phyloP scores from a whole-genome alignment of 2,797 vertebrate species.

The Clarias platycephalus region DNA sequence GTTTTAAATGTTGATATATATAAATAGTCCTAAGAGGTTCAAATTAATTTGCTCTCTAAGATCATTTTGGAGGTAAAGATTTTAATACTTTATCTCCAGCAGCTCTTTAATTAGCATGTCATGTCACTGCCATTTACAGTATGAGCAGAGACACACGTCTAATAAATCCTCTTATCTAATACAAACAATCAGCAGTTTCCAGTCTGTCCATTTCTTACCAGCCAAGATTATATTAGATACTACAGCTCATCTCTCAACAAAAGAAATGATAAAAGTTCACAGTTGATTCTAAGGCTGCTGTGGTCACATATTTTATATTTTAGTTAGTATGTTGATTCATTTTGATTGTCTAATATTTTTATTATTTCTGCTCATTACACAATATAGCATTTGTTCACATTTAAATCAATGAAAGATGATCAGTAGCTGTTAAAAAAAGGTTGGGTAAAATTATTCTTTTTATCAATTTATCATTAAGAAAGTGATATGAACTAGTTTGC shows the following conservation, averaged over 20 bases:
- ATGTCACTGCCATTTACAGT: constrained; percentile 13
- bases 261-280: not conserved
- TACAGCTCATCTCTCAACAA: not conserved
- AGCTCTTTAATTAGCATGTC: constrained; percentile 33
- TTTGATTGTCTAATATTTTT: not conserved
- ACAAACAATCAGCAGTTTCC: constrained; percentile 60
- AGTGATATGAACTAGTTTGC: not conserved
- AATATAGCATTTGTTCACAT: not conserved
- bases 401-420: not conserved
- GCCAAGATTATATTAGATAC: constrained; percentile 39
- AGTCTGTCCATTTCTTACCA: constrained; percentile 29
- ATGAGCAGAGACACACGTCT: constrained; percentile 50
- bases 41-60: not conserved
- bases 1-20: not conserved
- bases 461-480: not conserved
- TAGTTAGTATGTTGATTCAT: not conserved
- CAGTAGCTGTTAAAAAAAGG: not conserved
- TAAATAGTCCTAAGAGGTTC: not conserved
- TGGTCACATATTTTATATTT: not conserved
- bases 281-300: not conserved
- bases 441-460: not conserved
- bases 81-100: constrained; percentile 12
- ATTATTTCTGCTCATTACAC: not conserved
- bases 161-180: constrained; percentile 60
- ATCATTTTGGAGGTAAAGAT: not conserved